Evolutionary conservation across 2,888 invertebrate genomes (phyloP), one percentile per base, ranked within the genome.

Genomic region (Piscicola geometra): DNA sequence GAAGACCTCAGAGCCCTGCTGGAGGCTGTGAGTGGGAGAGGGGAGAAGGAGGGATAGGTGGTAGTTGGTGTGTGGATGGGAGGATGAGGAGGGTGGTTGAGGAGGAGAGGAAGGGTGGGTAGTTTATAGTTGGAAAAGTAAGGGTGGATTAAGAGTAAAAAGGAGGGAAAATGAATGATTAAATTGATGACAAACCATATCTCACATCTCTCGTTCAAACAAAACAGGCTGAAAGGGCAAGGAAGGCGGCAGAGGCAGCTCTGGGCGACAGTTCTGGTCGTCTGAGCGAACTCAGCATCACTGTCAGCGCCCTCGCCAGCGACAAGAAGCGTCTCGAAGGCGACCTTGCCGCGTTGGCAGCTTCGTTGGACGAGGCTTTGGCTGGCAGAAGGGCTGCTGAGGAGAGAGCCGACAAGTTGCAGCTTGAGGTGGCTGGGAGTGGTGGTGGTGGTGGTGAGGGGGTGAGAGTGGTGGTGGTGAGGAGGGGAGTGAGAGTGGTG

Each of bases 291-390:
- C 88, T 97, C 86, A 92, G 91, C 83, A 91, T 93, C 83, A 93
- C 93, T 89, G 95, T 98, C 87, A 93, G 94, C 80, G 94, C 94
- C 88, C 89, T 99, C 85, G 91, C 93, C 77, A 93, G 95, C 83
- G 90, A 91, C 87, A 97, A 93, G 89, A 91, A 92, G 85, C 95
- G 95, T 88, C 89, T 97, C 85, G 97, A 97, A 88, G 94, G 93
- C 85, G 97, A 98, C 87, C 88, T 96, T 83, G 79, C 90, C 75
- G 91, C 92, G 82, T 90, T 98, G 82, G 93, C 95, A 33, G 90
- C 93, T 82, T 98, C 99, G 87, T 94, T 98, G 86, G 98, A 99
- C 86, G 99, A 99, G 88, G 92, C 97, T 74, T 79, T 84, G 70
- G 84, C 84, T 78, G 82, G 81, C 78, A 82, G 83, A 77, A 80